Evolutionary conservation across 2,113 vertebrate species (phyloP).

Genomic region (Sinosuthora webbiana): DNA sequence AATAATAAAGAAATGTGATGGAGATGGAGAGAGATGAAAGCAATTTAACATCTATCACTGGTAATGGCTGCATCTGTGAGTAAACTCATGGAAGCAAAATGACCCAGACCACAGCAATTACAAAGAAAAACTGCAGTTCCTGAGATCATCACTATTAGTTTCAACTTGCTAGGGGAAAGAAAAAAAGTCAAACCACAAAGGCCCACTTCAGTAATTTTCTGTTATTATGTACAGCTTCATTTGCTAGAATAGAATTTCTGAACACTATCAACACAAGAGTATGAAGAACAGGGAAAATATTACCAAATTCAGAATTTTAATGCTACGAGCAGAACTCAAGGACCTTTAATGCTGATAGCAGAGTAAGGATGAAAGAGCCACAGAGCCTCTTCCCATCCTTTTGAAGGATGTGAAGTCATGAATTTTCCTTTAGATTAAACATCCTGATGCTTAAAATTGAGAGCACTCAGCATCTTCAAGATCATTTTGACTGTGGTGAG

Average conservation of each 20-base stretch:
- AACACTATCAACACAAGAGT: background rate
- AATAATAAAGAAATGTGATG: background rate
- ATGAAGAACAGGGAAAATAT: background rate
- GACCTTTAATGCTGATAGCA: background rate
- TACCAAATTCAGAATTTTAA: background rate
- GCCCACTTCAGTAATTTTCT: conserved; percentile 16
- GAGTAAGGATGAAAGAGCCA: background rate
- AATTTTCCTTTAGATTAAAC: conserved; percentile 12
- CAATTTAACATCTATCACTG: background rate
- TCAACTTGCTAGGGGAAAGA: background rate
- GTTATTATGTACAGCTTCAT: background rate
- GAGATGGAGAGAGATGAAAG: background rate
- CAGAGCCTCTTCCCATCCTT: background rate
- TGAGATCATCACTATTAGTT: background rate
- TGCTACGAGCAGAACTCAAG: background rate
- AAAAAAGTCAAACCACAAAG: background rate
- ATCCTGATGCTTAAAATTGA: background rate
- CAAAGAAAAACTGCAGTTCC: background rate
- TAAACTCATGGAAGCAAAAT: conserved; percentile 8
- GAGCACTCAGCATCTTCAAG: conserved; percentile 4
- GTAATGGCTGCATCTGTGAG: background rate
- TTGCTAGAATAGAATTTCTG: background rate
- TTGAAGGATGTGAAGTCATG: conserved; percentile 1
- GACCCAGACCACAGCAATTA: background rate
- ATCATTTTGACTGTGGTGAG: background rate